These are phyloP conservation scores for Hypomecis punctinalis DNA, from an alignment of 2,888 invertebrate genomes.

Conservation along the genomic window DNA sequence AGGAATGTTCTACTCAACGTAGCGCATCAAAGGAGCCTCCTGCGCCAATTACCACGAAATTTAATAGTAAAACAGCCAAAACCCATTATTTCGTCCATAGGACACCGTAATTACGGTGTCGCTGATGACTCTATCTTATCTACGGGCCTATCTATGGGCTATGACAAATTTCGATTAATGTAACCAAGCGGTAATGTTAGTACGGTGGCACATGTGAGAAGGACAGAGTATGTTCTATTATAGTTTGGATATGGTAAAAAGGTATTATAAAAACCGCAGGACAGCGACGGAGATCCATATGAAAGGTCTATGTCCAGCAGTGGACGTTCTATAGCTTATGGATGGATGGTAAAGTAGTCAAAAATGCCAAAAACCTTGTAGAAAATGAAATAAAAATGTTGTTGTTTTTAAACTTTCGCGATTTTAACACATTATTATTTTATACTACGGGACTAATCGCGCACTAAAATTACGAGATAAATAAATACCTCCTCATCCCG, in stretches of 20 bases:
- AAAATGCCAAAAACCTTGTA: too few species aligned
- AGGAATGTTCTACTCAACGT: conserved; percentile 3
- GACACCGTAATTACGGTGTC: conserved; percentile 53
- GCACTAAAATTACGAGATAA: too few species aligned
- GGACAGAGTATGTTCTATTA: background rate
- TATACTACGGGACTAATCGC: too few species aligned
- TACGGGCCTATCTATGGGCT: conserved; percentile 18
- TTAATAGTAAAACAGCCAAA: conserved; percentile 22
- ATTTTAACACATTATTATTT: too few species aligned
- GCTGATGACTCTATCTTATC: conserved; percentile 54
- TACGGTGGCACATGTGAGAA: conserved; percentile 9
- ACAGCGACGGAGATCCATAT: too few species aligned
- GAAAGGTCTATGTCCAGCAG: too few species aligned
- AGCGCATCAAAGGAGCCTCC: conserved; percentile 12
- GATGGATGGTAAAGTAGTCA: too few species aligned
- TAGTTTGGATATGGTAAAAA: conserved; percentile 4
- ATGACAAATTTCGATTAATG: conserved; percentile 35
- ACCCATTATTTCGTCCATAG: conserved; percentile 35
- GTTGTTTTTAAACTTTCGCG: too few species aligned
- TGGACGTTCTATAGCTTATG: too few species aligned
- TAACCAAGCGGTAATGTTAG: background rate
- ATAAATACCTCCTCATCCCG: too few species aligned
- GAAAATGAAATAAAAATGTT: too few species aligned
- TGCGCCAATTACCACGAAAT: conserved; percentile 7
- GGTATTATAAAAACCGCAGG: too few species aligned